A percentile compares a stretch with the other conserved stretches of the same genome.
Conservation (phyloP, 2,888 invertebrate species). For the Polia nebulosa region DNA sequence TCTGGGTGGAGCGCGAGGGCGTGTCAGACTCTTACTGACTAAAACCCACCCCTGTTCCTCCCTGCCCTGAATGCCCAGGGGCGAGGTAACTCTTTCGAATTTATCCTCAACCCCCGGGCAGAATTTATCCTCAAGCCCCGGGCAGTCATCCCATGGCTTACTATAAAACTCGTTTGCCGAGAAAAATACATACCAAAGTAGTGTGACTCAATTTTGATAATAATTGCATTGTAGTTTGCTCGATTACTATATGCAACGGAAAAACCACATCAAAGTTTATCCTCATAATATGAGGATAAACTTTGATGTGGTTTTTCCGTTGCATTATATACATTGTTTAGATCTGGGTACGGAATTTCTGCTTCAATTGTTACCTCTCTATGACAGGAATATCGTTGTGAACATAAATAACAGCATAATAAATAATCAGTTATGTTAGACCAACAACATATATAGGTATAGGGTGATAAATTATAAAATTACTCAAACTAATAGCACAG, state of each 20-base stretch:
- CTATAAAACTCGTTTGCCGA: background rate
- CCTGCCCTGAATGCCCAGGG: too few relatives aligned
- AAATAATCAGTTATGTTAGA: too few relatives aligned
- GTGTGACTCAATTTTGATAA: slow-evolving; percentile 3
- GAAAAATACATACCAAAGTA: background rate
- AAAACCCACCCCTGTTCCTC: too few relatives aligned
- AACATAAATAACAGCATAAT: background rate
- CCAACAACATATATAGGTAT: too few relatives aligned
- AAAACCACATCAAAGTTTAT: slow-evolving; percentile 6
- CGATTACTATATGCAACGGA: background rate
- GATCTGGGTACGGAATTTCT: too few relatives aligned
- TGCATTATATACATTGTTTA: background rate
- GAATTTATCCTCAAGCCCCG: too few relatives aligned
- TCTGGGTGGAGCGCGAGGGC: too few relatives aligned
- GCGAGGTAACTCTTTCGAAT: too few relatives aligned
- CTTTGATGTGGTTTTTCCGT: slow-evolving; percentile 4
- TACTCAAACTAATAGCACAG: too few relatives aligned
- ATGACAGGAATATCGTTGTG: background rate
- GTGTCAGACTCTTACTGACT: too few relatives aligned
- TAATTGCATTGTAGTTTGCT: background rate
- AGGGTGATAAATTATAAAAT: too few relatives aligned
- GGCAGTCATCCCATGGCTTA: background rate
- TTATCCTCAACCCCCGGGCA: too few relatives aligned
- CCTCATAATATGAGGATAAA: background rate
- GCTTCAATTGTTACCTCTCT: background rate